Conservation (phyloP, 2,113 vertebrate genomes). For the Redunca redunca region DNA sequence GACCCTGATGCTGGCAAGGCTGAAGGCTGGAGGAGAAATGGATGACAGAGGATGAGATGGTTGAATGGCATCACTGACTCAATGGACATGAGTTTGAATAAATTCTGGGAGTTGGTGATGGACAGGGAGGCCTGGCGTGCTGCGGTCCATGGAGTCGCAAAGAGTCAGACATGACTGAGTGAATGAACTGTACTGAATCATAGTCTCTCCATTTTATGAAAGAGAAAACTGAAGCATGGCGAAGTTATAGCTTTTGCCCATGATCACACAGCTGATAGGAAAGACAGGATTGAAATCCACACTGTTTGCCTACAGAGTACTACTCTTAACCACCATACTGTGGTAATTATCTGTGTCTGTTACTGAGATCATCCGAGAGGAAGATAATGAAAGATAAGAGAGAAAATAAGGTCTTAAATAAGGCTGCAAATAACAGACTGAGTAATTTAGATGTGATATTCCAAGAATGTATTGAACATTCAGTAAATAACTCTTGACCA, state of each 20-base stretch:
- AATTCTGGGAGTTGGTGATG: neutral
- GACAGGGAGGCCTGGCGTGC: neutral
- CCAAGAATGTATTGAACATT: neutral
- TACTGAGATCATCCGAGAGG: neutral
- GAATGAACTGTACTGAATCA: neutral
- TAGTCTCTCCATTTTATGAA: neutral
- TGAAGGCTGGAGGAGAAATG: neutral
- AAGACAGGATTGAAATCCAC: neutral
- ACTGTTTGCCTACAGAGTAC: neutral
- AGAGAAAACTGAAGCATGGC: neutral
- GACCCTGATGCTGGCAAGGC: neutral
- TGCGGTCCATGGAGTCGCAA: rapidly evolving
- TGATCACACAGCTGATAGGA: neutral
- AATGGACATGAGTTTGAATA: neutral
- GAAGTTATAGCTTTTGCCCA: neutral
- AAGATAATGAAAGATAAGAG: neutral
- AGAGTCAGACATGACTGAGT: neutral
- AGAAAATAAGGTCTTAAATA: neutral
- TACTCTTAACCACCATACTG: neutral
- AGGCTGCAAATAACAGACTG: neutral
- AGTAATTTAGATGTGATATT: neutral
- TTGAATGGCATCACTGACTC: neutral
- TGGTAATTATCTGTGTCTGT: neutral
- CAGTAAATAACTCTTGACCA: neutral
- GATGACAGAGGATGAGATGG: neutral